Evolutionary conservation across 2,113 vertebrate species (phyloP).

Genomic region (Tyrannus savana): DNA sequence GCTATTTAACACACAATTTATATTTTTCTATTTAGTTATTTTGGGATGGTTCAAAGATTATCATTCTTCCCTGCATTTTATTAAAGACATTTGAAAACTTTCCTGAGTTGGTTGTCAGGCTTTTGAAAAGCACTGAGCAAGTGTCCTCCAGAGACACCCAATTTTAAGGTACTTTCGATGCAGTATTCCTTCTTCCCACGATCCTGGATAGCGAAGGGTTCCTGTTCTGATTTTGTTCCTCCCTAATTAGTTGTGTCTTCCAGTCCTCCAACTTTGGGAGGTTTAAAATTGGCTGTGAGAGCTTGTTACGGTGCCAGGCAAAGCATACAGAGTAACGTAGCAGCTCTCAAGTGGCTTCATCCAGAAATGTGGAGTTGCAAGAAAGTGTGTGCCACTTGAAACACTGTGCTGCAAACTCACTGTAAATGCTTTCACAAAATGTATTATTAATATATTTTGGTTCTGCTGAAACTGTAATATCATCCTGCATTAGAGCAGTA

Average conservation of each 20-base stretch:
- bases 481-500: conserved; percentile 58
- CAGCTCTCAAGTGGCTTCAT: background rate
- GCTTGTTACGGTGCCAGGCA: background rate
- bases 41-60: background rate
- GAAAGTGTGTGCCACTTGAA: background rate
- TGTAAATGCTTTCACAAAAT: conserved; percentile 29
- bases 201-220: background rate
- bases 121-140: background rate
- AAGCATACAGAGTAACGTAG: background rate
- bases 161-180: background rate
- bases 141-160: background rate
- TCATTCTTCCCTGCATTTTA: background rate
- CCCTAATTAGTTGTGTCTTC: background rate
- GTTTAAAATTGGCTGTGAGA: background rate
- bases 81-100: background rate
- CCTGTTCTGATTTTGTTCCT: background rate
- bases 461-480: conserved; percentile 55
- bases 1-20: background rate
- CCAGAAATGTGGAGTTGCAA: background rate
- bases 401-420: background rate
- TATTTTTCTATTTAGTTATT: background rate
- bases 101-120: background rate
- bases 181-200: background rate
- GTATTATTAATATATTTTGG: conserved; percentile 31
- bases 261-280: background rate